Conservation (phyloP, 2,113 vertebrate species). For the Puma concolor region DNA sequence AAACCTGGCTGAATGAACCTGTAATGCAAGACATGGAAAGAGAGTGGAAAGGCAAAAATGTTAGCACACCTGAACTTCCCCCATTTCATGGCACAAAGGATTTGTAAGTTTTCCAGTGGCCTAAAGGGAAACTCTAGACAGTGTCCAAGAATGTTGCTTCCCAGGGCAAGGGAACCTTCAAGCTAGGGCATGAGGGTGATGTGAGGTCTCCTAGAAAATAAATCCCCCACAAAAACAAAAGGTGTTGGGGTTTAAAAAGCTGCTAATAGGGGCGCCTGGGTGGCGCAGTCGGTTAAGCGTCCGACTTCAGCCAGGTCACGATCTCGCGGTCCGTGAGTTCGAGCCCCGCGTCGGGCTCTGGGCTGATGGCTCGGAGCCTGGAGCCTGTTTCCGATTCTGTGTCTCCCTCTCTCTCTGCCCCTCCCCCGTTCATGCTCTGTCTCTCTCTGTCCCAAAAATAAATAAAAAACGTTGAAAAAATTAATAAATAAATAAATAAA, state of each 20-base stretch:
- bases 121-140: neutral
- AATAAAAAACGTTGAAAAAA: too few relatives aligned
- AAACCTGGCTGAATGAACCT: neutral
- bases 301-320: too few relatives aligned
- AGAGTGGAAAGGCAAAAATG: accelerated
- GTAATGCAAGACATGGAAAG: neutral
- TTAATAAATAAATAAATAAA: too few relatives aligned
- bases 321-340: too few relatives aligned
- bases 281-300: too few relatives aligned
- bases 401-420: too few relatives aligned
- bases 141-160: neutral
- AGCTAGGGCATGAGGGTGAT: neutral
- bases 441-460: too few relatives aligned
- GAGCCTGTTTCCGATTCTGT: too few relatives aligned
- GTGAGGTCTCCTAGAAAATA: neutral
- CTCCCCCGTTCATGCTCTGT: too few relatives aligned
- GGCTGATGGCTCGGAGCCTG: too few relatives aligned
- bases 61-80: neutral
- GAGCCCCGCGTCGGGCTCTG: too few relatives aligned
- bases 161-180: neutral
- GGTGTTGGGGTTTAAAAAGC: neutral
- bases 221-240: neutral
- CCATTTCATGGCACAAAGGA: neutral
- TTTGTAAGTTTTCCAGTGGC: neutral
- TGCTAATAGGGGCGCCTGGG: too few relatives aligned